Conservation (phyloP, 2,113 vertebrate genomes). For the Addax nasomaculatus region DNA sequence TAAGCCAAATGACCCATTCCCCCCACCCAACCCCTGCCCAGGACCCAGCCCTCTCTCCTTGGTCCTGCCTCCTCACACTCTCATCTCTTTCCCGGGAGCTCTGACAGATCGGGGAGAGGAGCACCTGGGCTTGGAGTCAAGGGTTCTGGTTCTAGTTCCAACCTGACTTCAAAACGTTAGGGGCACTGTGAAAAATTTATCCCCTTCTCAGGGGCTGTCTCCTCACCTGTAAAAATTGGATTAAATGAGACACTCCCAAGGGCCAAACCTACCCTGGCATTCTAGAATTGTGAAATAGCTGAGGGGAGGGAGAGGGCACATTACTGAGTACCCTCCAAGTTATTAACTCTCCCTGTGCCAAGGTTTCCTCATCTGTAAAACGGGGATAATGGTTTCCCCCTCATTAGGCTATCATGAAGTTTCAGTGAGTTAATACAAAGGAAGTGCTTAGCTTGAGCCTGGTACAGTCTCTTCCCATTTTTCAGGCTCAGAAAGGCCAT, state of each 20-base stretch:
- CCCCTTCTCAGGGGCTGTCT: neutral
- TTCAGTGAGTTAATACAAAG: neutral
- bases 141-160: neutral
- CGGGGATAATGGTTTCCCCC: neutral
- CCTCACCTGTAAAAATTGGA: neutral
- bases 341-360: neutral
- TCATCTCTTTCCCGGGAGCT: neutral
- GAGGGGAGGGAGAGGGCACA: neutral
- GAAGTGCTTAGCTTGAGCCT: neutral
- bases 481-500: neutral
- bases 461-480: neutral
- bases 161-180: neutral
- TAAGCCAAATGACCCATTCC: neutral
- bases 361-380: neutral
- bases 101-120: neutral
- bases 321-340: neutral
- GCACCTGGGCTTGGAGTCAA: neutral
- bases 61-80: neutral
- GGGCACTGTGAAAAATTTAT: neutral
- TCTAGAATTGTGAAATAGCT: neutral
- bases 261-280: neutral
- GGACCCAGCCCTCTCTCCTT: neutral
- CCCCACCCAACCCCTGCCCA: neutral
- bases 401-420: neutral
- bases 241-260: neutral